Percentiles rank a stretch among this genome's conserved stretches.
These are phyloP conservation scores for Zaprionus kolodkinae DNA, from an alignment of 1,140 invertebrate species.

Conservation along the genomic window DNA sequence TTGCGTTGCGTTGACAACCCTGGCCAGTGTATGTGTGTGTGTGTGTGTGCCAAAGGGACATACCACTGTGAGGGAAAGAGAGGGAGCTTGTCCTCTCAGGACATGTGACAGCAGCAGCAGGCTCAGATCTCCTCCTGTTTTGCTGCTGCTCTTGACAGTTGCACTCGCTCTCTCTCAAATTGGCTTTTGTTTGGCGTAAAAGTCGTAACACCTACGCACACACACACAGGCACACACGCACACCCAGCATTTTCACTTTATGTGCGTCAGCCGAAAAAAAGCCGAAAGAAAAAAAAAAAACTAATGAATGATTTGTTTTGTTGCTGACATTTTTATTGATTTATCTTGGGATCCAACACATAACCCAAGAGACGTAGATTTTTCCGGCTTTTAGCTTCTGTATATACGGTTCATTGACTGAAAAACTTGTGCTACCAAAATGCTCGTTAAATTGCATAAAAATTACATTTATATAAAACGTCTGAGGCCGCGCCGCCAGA, in stretches of 20 bases:
- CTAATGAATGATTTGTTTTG: slow-evolving; percentile 71
- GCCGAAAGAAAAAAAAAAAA: slow-evolving; percentile 67
- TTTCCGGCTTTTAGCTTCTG: too few species aligned
- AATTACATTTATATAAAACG: slow-evolving; percentile 41
- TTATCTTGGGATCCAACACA: slow-evolving; percentile 28
- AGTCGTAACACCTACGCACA: slow-evolving; percentile 15
- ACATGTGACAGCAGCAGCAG: not conserved
- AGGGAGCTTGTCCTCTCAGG: not conserved
- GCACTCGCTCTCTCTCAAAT: slow-evolving; percentile 39
- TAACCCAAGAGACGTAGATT: not conserved
- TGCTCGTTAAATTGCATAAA: slow-evolving; percentile 48
- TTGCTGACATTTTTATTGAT: slow-evolving; percentile 75
- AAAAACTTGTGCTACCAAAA: slow-evolving; percentile 38
- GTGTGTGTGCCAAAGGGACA: not conserved
- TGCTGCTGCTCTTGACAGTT: slow-evolving; percentile 61
- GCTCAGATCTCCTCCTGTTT: not conserved
- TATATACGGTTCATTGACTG: slow-evolving; percentile 5
- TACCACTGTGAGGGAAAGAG: not conserved
- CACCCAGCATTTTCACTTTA: slow-evolving; percentile 17
- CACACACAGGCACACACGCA: not conserved
- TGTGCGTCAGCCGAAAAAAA: slow-evolving; percentile 54
- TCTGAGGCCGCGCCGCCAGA: slow-evolving; percentile 10
- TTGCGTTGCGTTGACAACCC: slow-evolving; percentile 71
- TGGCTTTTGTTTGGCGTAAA: slow-evolving; percentile 41
- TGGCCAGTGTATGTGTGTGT: not conserved